Percentiles rank a stretch among this genome's conserved stretches.
Evolutionary conservation across 2,797 vertebrate genomes (phyloP).

Genomic region (Limnodromus scolopaceus): DNA sequence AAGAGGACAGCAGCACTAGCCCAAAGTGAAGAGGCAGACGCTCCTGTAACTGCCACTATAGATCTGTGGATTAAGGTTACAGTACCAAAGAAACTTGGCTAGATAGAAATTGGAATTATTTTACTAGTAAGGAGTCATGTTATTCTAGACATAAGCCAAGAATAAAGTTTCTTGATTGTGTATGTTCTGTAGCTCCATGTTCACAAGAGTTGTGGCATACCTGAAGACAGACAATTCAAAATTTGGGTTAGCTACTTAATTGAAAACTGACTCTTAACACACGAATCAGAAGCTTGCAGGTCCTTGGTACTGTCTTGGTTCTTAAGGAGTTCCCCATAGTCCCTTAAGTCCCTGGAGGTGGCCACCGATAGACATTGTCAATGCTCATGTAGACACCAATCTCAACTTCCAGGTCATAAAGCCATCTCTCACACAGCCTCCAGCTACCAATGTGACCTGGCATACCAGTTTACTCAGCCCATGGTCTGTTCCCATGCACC

Average conservation of each 20-base stretch:
- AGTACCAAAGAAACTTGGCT: background rate
- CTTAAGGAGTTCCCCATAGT: background rate
- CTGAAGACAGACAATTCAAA: background rate
- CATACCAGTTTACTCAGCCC: background rate
- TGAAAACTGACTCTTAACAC: background rate
- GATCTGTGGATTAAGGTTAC: background rate
- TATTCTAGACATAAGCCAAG: background rate
- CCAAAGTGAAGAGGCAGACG: background rate
- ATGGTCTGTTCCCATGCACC: background rate
- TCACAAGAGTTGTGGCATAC: background rate
- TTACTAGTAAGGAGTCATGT: background rate
- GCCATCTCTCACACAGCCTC: background rate
- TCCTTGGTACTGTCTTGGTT: background rate
- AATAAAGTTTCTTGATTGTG: background rate
- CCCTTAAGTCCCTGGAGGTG: background rate
- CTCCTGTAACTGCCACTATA: background rate
- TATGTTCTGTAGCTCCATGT: background rate
- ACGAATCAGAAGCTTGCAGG: background rate
- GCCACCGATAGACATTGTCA: rapidly evolving
- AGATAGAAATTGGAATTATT: background rate
- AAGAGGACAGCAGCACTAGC: background rate
- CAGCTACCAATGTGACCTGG: background rate
- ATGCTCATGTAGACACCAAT: background rate
- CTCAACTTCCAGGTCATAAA: background rate
- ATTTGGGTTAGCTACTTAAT: background rate